phyloP scores from a whole-genome alignment of 2,113 vertebrate species.

The Plectropomus leopardus region DNA sequence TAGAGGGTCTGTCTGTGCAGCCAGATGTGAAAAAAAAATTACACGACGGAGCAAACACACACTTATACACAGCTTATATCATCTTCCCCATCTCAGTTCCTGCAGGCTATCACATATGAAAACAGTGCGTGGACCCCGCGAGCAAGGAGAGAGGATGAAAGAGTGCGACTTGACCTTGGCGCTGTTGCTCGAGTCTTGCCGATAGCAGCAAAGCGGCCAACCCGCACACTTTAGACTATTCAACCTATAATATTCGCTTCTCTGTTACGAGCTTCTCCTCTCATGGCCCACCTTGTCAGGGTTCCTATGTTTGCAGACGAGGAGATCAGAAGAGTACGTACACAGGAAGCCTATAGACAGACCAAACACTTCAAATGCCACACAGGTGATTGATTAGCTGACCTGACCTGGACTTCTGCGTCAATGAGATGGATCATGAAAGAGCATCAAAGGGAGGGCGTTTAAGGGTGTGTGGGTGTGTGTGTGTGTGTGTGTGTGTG shows the following conservation, averaged over 20 bases:
- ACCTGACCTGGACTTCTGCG: slow-evolving; percentile 61
- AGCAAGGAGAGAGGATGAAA: slow-evolving; percentile 42
- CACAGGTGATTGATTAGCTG: slow-evolving; percentile 77
- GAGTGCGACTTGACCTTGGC: slow-evolving; percentile 55
- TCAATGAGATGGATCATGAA: slow-evolving; percentile 77
- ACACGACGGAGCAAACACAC: not conserved
- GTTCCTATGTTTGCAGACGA: slow-evolving; percentile 44
- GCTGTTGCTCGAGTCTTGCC: slow-evolving; percentile 32
- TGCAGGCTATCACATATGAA: slow-evolving; percentile 26
- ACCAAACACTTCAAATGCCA: slow-evolving; percentile 79
- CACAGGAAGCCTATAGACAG: slow-evolving; percentile 60
- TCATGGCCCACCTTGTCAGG: slow-evolving; percentile 35
- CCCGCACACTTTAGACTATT: not conserved
- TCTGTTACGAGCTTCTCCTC: slow-evolving; percentile 16
- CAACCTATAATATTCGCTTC: not conserved
- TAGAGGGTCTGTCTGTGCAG: not conserved
- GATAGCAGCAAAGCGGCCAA: not conserved
- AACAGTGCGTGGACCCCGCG: slow-evolving; percentile 12
- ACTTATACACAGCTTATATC: slow-evolving; percentile 17
- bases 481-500: slow-evolving; percentile 28
- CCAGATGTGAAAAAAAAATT: not conserved
- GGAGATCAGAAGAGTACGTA: slow-evolving; percentile 68
- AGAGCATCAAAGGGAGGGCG: slow-evolving; percentile 74
- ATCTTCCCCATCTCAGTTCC: slow-evolving; percentile 29
- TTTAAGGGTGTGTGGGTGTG: slow-evolving; percentile 23